Conservation (phyloP, 2,888 invertebrate species). For the Acronicta psi region DNA sequence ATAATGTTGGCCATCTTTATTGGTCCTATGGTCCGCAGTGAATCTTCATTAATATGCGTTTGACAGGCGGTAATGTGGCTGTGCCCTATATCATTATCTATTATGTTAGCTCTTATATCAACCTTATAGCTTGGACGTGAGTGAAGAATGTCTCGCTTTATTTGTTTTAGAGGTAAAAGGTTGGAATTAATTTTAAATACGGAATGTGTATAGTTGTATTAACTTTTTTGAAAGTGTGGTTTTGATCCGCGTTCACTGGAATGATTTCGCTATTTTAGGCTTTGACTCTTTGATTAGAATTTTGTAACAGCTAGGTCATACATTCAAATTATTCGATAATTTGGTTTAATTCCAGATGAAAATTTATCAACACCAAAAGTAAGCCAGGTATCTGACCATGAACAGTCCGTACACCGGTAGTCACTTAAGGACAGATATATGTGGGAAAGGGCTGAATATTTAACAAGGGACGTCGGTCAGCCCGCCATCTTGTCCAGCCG, state of each 20-base stretch:
- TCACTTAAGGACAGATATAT: constrained; percentile 50
- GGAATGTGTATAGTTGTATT: not conserved
- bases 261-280: constrained; percentile 6
- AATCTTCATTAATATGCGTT: constrained; percentile 62
- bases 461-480: constrained; percentile 40
- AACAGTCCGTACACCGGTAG: constrained; percentile 47
- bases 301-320: too few species aligned
- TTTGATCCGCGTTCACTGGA: not conserved
- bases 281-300: not conserved
- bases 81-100: constrained; percentile 57
- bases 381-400: constrained; percentile 29
- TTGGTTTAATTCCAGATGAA: not conserved
- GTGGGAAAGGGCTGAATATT: constrained; percentile 55
- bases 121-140: constrained; percentile 31
- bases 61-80: constrained; percentile 57
- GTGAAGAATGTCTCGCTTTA: constrained; percentile 35
- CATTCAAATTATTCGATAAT: too few species aligned
- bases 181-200: constrained; percentile 24
- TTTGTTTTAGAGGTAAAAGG: constrained; percentile 42
- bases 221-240: not conserved
- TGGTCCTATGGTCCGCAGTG: constrained; percentile 42
- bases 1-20: constrained; percentile 31
- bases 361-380: constrained; percentile 38
- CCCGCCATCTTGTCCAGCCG: constrained; percentile 32
- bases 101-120: constrained; percentile 39